A percentile compares a stretch with the other conserved stretches of the same genome.
These are phyloP conservation scores for Margarornis squamiger DNA, from an alignment of 2,797 vertebrate species.

Conservation along the genomic window DNA sequence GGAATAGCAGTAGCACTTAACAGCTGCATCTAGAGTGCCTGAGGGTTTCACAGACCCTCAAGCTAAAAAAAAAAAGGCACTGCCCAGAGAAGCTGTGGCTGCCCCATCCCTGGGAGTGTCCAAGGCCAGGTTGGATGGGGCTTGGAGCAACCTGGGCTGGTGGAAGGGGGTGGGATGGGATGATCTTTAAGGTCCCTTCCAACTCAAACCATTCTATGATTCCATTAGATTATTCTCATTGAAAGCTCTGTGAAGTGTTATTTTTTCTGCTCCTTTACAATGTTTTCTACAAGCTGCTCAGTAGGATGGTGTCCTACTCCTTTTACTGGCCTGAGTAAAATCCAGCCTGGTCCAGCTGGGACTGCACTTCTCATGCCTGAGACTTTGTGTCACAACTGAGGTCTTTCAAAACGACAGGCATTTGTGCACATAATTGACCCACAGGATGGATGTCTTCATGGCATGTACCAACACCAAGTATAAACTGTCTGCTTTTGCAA, in stretches of 20 bases:
- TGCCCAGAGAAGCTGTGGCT: not conserved
- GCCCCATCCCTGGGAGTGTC: not conserved
- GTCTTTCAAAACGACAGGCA: not conserved
- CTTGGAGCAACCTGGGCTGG: not conserved
- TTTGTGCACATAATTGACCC: not conserved
- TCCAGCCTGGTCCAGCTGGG: not conserved
- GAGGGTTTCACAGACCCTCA: not conserved
- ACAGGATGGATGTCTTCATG: not conserved
- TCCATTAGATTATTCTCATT: not conserved
- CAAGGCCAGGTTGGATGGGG: not conserved
- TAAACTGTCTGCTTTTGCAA: not conserved
- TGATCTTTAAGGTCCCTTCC: not conserved
- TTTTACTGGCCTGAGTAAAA: not conserved
- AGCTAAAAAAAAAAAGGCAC: too few relatives aligned
- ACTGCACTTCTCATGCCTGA: not conserved
- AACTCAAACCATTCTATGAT: fast-evolving
- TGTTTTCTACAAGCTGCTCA: not conserved
- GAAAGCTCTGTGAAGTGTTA: not conserved
- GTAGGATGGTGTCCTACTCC: not conserved
- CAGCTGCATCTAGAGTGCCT: not conserved
- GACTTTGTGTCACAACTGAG: not conserved
- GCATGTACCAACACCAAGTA: not conserved
- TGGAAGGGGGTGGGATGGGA: not conserved
- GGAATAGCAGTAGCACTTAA: not conserved
- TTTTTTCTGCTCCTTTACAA: not conserved